Evolutionary conservation across 2,888 invertebrate genomes (phyloP).

Genomic region (Stenodera caucasica): DNA sequence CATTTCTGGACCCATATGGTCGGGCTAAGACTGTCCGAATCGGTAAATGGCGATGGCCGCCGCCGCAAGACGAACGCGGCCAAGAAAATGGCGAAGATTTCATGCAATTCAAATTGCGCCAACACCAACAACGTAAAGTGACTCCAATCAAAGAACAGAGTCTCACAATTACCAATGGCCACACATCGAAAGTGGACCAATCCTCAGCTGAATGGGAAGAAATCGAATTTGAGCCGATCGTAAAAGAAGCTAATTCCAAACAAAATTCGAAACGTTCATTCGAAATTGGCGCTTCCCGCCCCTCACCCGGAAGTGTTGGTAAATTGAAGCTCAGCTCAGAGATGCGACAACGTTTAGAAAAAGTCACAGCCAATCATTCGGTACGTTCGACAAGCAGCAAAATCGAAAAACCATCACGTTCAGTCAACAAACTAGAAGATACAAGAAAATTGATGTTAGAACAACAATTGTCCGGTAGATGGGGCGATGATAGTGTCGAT

Average conservation of each 20-base stretch:
- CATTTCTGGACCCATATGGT: constrained; percentile 88
- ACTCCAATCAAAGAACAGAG: constrained; percentile 67
- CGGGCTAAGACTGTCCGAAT: constrained; percentile 93
- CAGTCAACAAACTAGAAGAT: constrained; percentile 81
- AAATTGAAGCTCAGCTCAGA: constrained; percentile 88
- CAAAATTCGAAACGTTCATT: constrained; percentile 62
- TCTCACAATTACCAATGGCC: constrained; percentile 40
- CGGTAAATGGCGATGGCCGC: constrained; percentile 97
- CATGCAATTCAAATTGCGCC: constrained; percentile 85
- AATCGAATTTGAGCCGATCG: constrained; percentile 70
- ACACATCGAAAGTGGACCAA: constrained; percentile 35
- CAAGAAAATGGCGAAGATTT: constrained; percentile 77
- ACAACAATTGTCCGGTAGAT: constrained; percentile 74
- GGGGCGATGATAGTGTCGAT: constrained; percentile 63
- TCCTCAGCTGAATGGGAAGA: constrained; percentile 79
- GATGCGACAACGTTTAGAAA: constrained; percentile 86
- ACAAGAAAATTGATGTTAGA: constrained; percentile 83
- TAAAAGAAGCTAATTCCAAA: constrained; percentile 43
- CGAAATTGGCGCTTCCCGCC: constrained; percentile 79
- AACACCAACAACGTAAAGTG: constrained; percentile 70
- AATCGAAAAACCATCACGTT: constrained; percentile 68
- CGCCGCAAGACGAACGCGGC: constrained; percentile 76
- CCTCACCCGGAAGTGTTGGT: constrained; percentile 85
- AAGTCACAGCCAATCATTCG: constrained; percentile 87
- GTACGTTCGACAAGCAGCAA: constrained; percentile 77